phyloP scores from a whole-genome alignment of 2,888 invertebrate genomes.

The Dasysyrphus albostriatus region DNA sequence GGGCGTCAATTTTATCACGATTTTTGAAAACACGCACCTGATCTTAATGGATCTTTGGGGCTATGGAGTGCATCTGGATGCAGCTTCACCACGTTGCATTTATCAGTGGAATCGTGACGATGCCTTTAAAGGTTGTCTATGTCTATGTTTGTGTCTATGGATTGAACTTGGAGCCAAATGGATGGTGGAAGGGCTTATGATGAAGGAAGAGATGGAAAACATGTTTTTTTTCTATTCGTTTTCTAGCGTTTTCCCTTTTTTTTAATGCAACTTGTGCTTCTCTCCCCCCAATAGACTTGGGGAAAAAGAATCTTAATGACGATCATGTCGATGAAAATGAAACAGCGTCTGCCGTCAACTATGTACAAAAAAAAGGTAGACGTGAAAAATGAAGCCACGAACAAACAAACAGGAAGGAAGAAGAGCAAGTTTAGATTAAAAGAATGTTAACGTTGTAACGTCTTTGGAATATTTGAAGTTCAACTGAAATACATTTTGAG shows the following conservation, averaged over 20 bases:
- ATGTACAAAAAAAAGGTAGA: constrained; percentile 17
- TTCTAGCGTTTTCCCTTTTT: constrained; percentile 68
- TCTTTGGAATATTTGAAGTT: neutral
- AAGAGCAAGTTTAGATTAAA: neutral
- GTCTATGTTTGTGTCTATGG: neutral
- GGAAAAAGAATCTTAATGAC: constrained; percentile 54
- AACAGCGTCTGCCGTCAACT: constrained; percentile 35
- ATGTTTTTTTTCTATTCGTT: constrained; percentile 65
- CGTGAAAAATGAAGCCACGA: neutral
- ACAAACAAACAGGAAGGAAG: constrained; percentile 21
- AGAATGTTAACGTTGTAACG: constrained; percentile 33
- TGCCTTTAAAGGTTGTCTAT: constrained; percentile 17
- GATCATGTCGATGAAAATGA: constrained; percentile 60
- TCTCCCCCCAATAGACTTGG: constrained; percentile 11
- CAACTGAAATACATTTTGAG: neutral
- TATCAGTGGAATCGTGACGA: constrained; percentile 50
- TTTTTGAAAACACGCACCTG: constrained; percentile 42
- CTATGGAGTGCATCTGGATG: constrained; percentile 37
- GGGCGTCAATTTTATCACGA: constrained; percentile 69
- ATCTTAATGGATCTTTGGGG: constrained; percentile 63
- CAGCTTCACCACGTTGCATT: constrained; percentile 20
- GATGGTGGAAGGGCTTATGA: neutral
- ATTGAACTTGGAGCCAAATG: neutral
- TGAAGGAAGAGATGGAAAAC: neutral
- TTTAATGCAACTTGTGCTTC: neutral